Conservation (phyloP, 2,888 invertebrate species). For the Biston stratarius region DNA sequence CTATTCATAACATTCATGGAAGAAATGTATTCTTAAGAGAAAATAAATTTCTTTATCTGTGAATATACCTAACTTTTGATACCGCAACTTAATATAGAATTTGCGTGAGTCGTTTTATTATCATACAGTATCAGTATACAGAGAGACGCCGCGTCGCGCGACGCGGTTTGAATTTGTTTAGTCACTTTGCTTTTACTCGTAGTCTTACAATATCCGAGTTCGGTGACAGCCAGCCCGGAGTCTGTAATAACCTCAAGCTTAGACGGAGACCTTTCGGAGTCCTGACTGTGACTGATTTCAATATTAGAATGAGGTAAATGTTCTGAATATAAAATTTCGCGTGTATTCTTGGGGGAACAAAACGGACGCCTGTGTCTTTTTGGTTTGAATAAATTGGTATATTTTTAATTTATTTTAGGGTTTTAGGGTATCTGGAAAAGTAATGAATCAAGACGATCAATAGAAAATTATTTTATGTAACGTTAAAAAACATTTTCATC, state of each 20-base stretch:
- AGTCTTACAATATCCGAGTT: constrained; percentile 20
- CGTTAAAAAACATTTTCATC: no score
- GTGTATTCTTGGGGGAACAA: neutral
- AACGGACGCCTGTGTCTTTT: no score
- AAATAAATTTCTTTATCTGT: no score
- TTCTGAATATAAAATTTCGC: constrained; percentile 4
- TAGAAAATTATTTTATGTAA: no score
- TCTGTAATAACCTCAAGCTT: constrained; percentile 11
- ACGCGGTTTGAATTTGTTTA: constrained; percentile 21
- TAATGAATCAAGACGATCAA: no score
- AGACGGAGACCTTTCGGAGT: neutral
- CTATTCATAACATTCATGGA: no score
- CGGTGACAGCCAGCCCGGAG: constrained; percentile 6
- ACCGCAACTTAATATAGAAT: neutral
- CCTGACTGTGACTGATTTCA: constrained; percentile 8
- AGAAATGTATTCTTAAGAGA: no score
- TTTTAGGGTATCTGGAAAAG: no score
- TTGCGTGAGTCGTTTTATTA: constrained; percentile 1
- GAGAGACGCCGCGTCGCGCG: neutral
- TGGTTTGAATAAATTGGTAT: no score
- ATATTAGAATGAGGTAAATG: constrained; percentile 11
- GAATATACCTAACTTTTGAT: neutral
- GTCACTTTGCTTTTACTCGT: constrained; percentile 16
- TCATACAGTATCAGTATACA: constrained; percentile 7
- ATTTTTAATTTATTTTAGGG: no score